Percentiles rank a stretch among this genome's conserved stretches.
Conservation (phyloP, 2,797 vertebrate species). For the Rhabdomys pumilio region DNA sequence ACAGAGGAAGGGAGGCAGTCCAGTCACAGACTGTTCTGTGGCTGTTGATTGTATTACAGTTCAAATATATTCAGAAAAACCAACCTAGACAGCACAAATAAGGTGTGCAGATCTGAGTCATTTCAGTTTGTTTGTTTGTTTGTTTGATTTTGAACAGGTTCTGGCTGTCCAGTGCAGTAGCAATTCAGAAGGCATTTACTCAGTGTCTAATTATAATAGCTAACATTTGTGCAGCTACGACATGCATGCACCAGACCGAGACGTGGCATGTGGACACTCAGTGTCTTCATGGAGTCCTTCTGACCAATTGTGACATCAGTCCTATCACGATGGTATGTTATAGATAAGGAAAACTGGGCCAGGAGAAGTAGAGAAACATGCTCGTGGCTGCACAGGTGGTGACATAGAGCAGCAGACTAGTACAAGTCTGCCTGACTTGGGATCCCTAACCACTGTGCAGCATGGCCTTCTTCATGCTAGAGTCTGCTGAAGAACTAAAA, state of each 20-base stretch:
- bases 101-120: constrained; percentile 13
- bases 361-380: neutral
- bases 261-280: neutral
- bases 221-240: neutral
- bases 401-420: neutral
- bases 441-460: neutral
- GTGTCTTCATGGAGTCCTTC: neutral
- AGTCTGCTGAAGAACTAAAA: neutral
- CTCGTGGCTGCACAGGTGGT: neutral
- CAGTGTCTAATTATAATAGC: constrained; percentile 38
- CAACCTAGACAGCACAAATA: constrained; percentile 56
- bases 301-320: neutral
- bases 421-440: neutral
- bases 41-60: constrained; percentile 57
- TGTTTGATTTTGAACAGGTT: constrained; percentile 68
- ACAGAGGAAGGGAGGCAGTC: neutral
- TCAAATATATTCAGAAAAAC: constrained; percentile 72
- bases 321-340: neutral
- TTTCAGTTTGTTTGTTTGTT: constrained; percentile 18
- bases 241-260: neutral
- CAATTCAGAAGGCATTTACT: constrained; percentile 63
- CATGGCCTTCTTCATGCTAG: neutral
- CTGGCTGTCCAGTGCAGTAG: constrained; percentile 46
- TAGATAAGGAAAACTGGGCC: neutral
- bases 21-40: neutral